A percentile compares a stretch with the other conserved stretches of the same genome.
phyloP scores from a whole-genome alignment of 2,888 invertebrate genomes.

The Cantharis flavilabris region DNA sequence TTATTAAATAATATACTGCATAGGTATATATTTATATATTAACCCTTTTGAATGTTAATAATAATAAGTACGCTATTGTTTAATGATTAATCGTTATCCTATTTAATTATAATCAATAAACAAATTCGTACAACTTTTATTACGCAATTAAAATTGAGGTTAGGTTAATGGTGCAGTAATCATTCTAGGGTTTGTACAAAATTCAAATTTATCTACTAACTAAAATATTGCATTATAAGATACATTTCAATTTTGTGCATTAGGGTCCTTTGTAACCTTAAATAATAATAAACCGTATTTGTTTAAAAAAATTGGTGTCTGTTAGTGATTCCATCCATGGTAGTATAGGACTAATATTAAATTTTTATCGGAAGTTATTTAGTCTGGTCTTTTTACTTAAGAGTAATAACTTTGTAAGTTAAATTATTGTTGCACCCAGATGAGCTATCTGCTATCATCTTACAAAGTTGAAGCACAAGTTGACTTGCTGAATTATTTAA shows the following conservation, averaged over 20 bases:
- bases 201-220: background rate
- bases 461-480: background rate
- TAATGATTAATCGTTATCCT: background rate
- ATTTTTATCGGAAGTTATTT: background rate
- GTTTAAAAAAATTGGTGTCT: background rate
- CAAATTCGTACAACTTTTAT: background rate
- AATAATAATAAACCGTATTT: background rate
- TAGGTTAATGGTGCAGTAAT: no score
- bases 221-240: no score
- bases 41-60: background rate
- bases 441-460: background rate
- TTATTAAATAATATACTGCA: background rate
- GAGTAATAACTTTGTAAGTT: background rate
- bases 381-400: background rate
- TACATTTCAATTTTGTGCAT: background rate
- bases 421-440: background rate
- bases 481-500: background rate
- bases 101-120: background rate
- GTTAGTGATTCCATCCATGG: background rate
- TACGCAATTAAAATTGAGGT: background rate
- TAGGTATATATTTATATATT: background rate
- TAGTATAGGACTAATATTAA: background rate
- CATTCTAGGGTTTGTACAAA: no score
- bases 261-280: background rate
- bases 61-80: background rate